A percentile compares a stretch with the other conserved stretches of the same genome.
These are phyloP conservation scores for Osmoderma eremita DNA, from an alignment of 2,888 invertebrate genomes.

Conservation along the genomic window DNA sequence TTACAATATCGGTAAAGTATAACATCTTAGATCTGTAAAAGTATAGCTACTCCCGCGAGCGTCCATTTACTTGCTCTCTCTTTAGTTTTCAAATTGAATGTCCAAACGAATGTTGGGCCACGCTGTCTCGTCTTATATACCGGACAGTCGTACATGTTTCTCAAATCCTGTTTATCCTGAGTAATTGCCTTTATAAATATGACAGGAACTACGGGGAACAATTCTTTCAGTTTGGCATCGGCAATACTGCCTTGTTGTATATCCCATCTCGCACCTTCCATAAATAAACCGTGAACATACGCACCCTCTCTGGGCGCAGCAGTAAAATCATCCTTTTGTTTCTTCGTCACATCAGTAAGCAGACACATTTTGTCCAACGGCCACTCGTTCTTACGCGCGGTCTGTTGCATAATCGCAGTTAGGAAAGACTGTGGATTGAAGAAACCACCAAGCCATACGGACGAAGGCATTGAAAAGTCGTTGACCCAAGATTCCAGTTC, in stretches of 20 bases:
- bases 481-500: conserved; percentile 89
- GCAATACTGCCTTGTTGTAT: conserved; percentile 78
- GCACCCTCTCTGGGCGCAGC: conserved; percentile 91
- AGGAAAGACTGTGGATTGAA: conserved; percentile 97
- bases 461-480: conserved; percentile 86
- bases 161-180: conserved; percentile 87
- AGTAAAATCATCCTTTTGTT: conserved; percentile 83
- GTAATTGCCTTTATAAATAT: conserved; percentile 87
- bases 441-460: conserved; percentile 94
- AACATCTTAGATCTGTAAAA: conserved; percentile 78
- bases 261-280: conserved; percentile 98
- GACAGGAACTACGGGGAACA: conserved; percentile 91
- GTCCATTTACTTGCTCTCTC: conserved; percentile 93
- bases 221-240: conserved; percentile 88
- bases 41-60: conserved; percentile 89
- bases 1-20: neutral
- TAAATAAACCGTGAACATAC: conserved; percentile 86
- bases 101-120: conserved; percentile 95
- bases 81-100: conserved; percentile 90
- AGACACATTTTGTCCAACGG: conserved; percentile 96
- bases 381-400: conserved; percentile 95
- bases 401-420: conserved; percentile 97
- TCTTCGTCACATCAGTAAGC: conserved; percentile 94
- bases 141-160: conserved; percentile 91
- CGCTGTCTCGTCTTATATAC: conserved; percentile 90